phyloP scores from a whole-genome alignment of 2,888 invertebrate species.

The Anarsia innoxiella region DNA sequence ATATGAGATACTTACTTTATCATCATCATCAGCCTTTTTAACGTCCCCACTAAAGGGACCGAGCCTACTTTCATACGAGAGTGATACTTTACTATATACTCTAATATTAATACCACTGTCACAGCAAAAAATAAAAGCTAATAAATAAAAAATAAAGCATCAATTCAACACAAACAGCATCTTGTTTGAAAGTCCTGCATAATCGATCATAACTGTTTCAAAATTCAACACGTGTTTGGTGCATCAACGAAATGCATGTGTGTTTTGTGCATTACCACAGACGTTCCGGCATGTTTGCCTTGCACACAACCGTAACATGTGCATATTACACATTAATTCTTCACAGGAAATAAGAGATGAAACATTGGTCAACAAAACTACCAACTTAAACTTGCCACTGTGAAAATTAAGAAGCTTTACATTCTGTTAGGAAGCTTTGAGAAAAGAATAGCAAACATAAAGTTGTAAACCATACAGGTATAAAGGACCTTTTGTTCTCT shows the following conservation, averaged over 20 bases:
- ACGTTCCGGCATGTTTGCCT: conserved; percentile 36
- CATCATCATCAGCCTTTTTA: too few relatives aligned
- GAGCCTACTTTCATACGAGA: too few relatives aligned
- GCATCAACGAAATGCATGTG: conserved; percentile 22
- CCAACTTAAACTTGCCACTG: conserved; percentile 16
- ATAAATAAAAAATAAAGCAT: too few relatives aligned
- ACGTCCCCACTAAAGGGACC: too few relatives aligned
- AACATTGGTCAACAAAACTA: conserved; percentile 38
- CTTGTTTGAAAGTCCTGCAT: too few relatives aligned
- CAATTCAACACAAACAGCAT: too few relatives aligned
- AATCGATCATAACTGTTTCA: conserved; percentile 13
- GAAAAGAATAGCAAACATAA: not conserved
- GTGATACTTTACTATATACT: too few relatives aligned
- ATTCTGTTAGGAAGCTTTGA: not conserved
- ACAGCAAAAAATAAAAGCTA: too few relatives aligned
- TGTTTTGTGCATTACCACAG: conserved; percentile 29
- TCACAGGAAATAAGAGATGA: conserved; percentile 46
- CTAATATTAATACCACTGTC: too few relatives aligned
- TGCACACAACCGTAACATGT: conserved; percentile 40
- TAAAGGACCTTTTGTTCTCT: conserved; percentile 41
- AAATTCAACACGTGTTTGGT: conserved; percentile 12
- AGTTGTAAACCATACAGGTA: conserved; percentile 26
- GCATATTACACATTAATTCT: conserved; percentile 45
- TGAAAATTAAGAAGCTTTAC: not conserved
- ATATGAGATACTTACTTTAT: too few relatives aligned